Percentiles rank a stretch among this genome's conserved stretches.
These are phyloP conservation scores for Sitta carolinensis DNA, from an alignment of 2,797 vertebrate genomes.

Conservation along the genomic window DNA sequence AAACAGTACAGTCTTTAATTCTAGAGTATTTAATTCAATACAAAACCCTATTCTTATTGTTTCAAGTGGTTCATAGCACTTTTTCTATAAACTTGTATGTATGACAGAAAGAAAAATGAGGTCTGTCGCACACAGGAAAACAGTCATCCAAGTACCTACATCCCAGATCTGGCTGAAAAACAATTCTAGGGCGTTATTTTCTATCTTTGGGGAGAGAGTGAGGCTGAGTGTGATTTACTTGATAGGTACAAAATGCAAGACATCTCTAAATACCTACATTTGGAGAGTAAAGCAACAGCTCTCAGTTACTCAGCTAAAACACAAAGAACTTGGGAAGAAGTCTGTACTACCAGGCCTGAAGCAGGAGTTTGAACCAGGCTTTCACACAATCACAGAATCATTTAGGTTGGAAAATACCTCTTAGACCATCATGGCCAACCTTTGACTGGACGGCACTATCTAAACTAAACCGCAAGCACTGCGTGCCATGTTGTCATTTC, in stretches of 20 bases:
- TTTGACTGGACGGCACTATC: neutral
- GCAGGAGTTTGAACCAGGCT: neutral
- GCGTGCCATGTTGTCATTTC: fast-evolving
- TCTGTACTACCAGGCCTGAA: neutral
- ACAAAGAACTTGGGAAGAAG: neutral
- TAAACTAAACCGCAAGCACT: neutral
- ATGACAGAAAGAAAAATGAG: neutral
- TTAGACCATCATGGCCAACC: neutral
- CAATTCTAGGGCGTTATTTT: neutral
- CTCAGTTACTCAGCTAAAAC: neutral
- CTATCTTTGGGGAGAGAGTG: fast-evolving
- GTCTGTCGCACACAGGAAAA: neutral
- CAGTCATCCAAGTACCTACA: neutral
- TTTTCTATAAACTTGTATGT: neutral
- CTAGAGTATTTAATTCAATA: neutral
- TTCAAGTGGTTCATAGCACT: neutral
- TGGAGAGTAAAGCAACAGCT: neutral
- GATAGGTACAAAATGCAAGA: neutral
- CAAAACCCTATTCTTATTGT: neutral
- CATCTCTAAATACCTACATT: neutral
- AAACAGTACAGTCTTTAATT: neutral
- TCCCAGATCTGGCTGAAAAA: neutral
- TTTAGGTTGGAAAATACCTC: neutral
- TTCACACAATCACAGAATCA: neutral
- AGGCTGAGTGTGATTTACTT: neutral